Conservation (phyloP, 2,797 vertebrate genomes). For the Enteromius trimaculatus region DNA sequence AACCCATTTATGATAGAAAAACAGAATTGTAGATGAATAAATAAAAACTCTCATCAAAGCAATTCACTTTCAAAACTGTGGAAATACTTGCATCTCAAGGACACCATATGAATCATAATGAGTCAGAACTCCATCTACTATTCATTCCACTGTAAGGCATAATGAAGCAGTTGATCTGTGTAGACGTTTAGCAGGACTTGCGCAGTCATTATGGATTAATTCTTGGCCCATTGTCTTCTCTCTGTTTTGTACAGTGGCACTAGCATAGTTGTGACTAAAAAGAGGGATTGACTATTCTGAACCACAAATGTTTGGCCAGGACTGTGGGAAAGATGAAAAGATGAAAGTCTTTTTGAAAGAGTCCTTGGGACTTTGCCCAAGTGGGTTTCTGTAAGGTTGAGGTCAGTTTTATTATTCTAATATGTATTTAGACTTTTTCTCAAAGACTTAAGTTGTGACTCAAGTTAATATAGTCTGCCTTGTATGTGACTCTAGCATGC, state of each 20-base stretch:
- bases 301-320: neutral
- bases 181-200: slow-evolving; percentile 11
- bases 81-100: slow-evolving; percentile 1
- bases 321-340: neutral
- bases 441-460: slow-evolving; percentile 10
- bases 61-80: slow-evolving; percentile 5
- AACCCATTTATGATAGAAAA: slow-evolving; percentile 27
- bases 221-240: slow-evolving; percentile 19
- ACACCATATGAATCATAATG: slow-evolving; percentile 23
- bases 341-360: neutral
- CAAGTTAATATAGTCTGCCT: neutral
- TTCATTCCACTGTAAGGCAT: neutral
- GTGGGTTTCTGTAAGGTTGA: slow-evolving; percentile 8
- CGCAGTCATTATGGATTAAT: slow-evolving; percentile 7
- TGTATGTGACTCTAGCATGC: neutral
- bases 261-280: slow-evolving; percentile 3
- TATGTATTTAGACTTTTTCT: neutral
- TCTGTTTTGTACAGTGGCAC: slow-evolving; percentile 6
- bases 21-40: slow-evolving; percentile 3
- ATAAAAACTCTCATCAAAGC: slow-evolving; percentile 15
- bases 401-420: neutral
- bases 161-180: slow-evolving; percentile 19
- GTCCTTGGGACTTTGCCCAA: neutral
- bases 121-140: slow-evolving; percentile 20
- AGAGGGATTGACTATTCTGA: neutral